These are phyloP conservation scores for Propithecus perrieri DNA, from an alignment of 2,797 vertebrate species.

Conservation along the genomic window DNA sequence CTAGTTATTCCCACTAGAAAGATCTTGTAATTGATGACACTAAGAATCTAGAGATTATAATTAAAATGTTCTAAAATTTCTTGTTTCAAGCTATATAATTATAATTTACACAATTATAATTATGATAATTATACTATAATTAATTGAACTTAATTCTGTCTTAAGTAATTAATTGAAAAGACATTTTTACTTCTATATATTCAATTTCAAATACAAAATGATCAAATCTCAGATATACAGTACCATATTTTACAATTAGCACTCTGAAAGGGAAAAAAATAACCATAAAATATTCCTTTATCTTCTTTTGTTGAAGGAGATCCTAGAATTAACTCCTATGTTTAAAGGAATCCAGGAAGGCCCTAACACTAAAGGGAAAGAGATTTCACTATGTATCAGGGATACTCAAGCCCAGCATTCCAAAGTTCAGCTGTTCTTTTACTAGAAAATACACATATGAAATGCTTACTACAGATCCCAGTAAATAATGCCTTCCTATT, in stretches of 20 bases:
- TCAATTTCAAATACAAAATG: slow-evolving; percentile 40
- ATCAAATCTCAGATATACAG: neutral
- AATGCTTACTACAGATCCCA: neutral
- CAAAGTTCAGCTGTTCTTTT: neutral
- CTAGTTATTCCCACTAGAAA: neutral
- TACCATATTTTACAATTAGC: neutral
- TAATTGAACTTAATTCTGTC: neutral
- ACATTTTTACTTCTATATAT: neutral
- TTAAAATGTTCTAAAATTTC: neutral
- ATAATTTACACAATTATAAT: too few species aligned
- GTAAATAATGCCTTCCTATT: neutral
- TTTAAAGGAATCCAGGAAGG: neutral
- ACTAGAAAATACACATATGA: neutral
- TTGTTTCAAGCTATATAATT: neutral
- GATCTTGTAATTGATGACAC: neutral
- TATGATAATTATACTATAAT: too few species aligned
- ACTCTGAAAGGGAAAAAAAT: neutral
- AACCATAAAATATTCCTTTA: neutral
- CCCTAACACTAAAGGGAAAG: neutral
- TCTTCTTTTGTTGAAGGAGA: neutral
- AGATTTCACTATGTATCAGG: neutral
- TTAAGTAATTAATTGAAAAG: neutral
- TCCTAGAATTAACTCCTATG: neutral
- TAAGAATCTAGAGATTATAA: neutral
- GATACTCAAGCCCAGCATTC: neutral